Conservation (phyloP, 2,888 invertebrate genomes). For the Eilema depressum region DNA sequence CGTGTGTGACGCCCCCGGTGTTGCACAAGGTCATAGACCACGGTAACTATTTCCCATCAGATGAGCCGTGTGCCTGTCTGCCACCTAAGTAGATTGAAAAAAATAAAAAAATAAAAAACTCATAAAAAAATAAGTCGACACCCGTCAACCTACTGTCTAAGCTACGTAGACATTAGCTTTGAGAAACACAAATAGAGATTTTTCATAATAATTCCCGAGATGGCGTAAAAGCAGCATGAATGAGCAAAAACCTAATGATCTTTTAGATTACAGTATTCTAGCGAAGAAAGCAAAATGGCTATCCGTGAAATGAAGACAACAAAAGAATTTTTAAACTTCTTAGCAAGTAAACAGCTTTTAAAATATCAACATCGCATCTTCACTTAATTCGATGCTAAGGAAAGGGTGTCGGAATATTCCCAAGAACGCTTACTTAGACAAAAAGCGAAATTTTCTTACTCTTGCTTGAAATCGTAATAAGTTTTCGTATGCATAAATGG, state of each 20-base stretch:
- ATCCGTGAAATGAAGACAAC: constrained; percentile 10
- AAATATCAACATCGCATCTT: constrained; percentile 38
- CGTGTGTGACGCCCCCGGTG: too few species aligned
- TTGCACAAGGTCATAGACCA: too few species aligned
- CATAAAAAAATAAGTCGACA: not conserved
- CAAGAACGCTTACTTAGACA: constrained; percentile 51
- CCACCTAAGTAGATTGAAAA: too few species aligned
- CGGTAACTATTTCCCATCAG: too few species aligned
- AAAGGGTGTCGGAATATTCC: constrained; percentile 47
- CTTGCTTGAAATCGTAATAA: constrained; percentile 71
- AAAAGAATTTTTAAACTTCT: constrained; percentile 18
- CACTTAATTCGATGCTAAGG: constrained; percentile 42
- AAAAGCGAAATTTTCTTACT: constrained; percentile 63
- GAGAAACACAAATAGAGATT: not conserved
- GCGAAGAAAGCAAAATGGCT: constrained; percentile 5
- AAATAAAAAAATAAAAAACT: too few species aligned
- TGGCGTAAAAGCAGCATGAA: constrained; percentile 1
- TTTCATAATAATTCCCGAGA: not conserved
- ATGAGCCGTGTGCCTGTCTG: too few species aligned
- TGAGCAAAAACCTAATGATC: constrained; percentile 22
- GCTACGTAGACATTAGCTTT: not conserved
- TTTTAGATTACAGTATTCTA: constrained; percentile 2
- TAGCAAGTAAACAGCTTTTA: constrained; percentile 26
- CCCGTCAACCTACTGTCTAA: not conserved
- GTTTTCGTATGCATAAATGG: constrained; percentile 83